These are phyloP conservation scores for Helicoverpa assulta DNA, from an alignment of 2,888 invertebrate species.

Conservation along the genomic window DNA sequence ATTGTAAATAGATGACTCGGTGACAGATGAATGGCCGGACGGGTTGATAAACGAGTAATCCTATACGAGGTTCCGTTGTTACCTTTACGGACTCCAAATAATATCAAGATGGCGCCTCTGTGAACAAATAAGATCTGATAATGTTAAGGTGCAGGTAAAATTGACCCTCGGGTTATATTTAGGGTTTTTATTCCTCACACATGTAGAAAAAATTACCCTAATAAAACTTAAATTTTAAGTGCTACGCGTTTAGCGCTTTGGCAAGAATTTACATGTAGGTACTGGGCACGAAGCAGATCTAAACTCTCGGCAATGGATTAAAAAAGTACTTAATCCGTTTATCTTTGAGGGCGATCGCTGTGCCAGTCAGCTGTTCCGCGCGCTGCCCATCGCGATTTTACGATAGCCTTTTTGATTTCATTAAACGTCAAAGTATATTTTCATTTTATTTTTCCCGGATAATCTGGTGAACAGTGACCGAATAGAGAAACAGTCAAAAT, in stretches of 20 bases:
- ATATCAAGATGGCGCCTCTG: constrained; percentile 76
- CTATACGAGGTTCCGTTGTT: constrained; percentile 58
- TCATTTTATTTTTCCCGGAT: constrained; percentile 30
- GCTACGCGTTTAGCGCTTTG: constrained; percentile 60
- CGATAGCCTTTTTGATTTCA: constrained; percentile 41
- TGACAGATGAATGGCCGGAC: constrained; percentile 67
- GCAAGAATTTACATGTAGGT: constrained; percentile 54
- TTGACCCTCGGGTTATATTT: constrained; percentile 69
- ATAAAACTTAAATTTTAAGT: constrained; percentile 69
- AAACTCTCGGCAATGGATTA: constrained; percentile 46
- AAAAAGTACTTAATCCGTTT: constrained; percentile 56
- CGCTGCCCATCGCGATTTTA: constrained; percentile 54
- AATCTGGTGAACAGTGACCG: constrained; percentile 22
- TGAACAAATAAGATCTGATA: constrained; percentile 76
- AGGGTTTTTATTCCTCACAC: constrained; percentile 62
- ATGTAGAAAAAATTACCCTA: constrained; percentile 60
- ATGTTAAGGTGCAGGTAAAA: constrained; percentile 73
- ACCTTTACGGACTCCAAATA: constrained; percentile 61
- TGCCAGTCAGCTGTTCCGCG: constrained; percentile 54
- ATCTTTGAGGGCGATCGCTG: constrained; percentile 53
- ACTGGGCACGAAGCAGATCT: constrained; percentile 19
- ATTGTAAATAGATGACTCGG: constrained; percentile 63
- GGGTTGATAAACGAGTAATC: constrained; percentile 63
- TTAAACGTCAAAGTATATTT: constrained; percentile 37
- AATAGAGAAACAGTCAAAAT: not conserved